These are phyloP conservation scores for Leptinotarsa lineolata DNA, from an alignment of 1,140 invertebrate species.

Conservation along the genomic window DNA sequence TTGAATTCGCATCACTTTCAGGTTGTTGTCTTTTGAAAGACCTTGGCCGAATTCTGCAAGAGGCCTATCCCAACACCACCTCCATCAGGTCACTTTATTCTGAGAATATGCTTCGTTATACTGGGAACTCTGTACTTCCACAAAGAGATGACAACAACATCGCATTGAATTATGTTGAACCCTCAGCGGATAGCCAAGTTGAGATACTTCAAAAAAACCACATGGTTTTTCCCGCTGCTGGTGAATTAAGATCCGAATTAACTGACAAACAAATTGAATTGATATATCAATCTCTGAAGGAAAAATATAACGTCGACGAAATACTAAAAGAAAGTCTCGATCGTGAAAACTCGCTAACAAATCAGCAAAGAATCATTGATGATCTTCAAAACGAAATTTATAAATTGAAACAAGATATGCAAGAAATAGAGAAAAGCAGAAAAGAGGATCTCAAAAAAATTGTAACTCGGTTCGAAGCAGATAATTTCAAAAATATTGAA, in stretches of 20 bases:
- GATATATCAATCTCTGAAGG: neutral
- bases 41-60: slow-evolving; percentile 36
- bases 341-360: slow-evolving; percentile 32
- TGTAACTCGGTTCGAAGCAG: slow-evolving; percentile 43
- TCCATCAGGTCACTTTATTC: neutral
- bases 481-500: slow-evolving; percentile 44
- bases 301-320: slow-evolving; percentile 36
- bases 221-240: slow-evolving; percentile 27
- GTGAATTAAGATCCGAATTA: slow-evolving; percentile 45
- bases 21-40: slow-evolving; percentile 39
- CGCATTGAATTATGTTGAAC: slow-evolving; percentile 4
- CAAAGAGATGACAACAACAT: neutral
- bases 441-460: slow-evolving; percentile 45
- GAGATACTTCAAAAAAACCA: neutral
- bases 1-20: slow-evolving; percentile 31
- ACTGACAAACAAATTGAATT: slow-evolving; percentile 32
- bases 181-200: slow-evolving; percentile 34
- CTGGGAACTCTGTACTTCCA: neutral
- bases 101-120: neutral
- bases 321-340: slow-evolving; percentile 42
- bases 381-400: slow-evolving; percentile 55
- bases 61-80: slow-evolving; percentile 30
- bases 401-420: slow-evolving; percentile 55
- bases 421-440: slow-evolving; percentile 52
- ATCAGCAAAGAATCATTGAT: slow-evolving; percentile 52